phyloP scores from a whole-genome alignment of 2,797 vertebrate species.

The Phoxinus dragarum region DNA sequence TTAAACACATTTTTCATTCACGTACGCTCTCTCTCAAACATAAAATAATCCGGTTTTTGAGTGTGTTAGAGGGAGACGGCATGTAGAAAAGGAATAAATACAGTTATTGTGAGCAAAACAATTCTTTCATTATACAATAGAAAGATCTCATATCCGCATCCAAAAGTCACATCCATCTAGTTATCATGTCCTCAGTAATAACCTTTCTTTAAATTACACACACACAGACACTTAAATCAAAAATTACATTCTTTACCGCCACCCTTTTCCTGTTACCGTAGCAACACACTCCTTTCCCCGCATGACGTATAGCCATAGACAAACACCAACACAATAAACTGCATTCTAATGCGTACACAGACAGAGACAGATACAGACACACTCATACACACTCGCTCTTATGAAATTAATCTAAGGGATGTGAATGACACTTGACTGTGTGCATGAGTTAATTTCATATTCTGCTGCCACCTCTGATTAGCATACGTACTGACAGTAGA shows the following conservation, averaged over 20 bases:
- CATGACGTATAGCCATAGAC: conserved; percentile 48
- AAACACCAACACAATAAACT: conserved; percentile 35
- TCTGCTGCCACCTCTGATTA: conserved; percentile 43
- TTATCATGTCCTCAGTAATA: conserved; percentile 19
- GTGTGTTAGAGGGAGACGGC: not conserved
- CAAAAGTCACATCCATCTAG: conserved; percentile 40
- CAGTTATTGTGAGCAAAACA: conserved; percentile 13
- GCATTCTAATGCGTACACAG: conserved; percentile 24
- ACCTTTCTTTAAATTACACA: conserved; percentile 25
- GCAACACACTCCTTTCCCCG: conserved; percentile 33
- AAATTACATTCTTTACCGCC: conserved; percentile 41
- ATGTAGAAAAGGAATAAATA: not conserved
- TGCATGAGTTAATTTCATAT: conserved; percentile 48
- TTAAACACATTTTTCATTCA: conserved; percentile 17
- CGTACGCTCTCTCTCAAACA: not conserved
- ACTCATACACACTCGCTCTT: conserved; percentile 7
- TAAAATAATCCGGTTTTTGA: conserved; percentile 2
- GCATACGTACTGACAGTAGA: conserved; percentile 38
- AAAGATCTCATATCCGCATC: conserved; percentile 14
- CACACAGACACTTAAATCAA: conserved; percentile 47
- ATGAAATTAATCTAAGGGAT: conserved; percentile 52
- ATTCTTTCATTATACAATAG: conserved; percentile 36
- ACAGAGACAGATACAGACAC: conserved; percentile 12
- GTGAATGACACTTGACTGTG: conserved; percentile 57
- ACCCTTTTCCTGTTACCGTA: conserved; percentile 45